Conservation (phyloP, 2,113 vertebrate genomes). For the Charina bottae region DNA sequence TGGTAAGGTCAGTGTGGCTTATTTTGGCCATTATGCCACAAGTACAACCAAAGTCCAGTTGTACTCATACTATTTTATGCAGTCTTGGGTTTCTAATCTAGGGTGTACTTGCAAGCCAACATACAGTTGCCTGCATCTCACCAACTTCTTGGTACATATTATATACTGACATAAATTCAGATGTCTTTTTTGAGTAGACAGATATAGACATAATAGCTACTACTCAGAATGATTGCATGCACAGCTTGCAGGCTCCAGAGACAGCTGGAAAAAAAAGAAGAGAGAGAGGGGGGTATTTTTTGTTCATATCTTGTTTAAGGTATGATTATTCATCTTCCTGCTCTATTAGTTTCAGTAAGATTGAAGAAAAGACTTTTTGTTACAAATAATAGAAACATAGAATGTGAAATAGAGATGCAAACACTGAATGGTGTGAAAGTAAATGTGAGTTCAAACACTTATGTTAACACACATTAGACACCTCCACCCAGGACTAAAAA, state of each 20-base stretch:
- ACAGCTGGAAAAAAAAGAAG: neutral
- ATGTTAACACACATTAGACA: conserved; percentile 53
- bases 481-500: neutral
- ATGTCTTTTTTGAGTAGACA: neutral
- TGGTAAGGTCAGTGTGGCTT: neutral
- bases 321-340: neutral
- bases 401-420: conserved; percentile 38
- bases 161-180: neutral
- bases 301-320: neutral
- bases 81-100: neutral
- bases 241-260: neutral
- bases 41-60: neutral
- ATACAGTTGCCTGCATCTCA: neutral
- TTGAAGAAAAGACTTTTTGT: conserved; percentile 48
- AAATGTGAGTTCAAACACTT: conserved; percentile 57
- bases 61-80: neutral
- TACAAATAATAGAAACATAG: neutral
- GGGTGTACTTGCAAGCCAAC: neutral
- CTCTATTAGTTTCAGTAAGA: neutral
- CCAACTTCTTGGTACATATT: neutral
- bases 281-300: neutral
- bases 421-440: conserved; percentile 59
- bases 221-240: neutral
- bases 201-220: neutral
- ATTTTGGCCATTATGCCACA: neutral